Evolutionary conservation across 1,140 invertebrate genomes (phyloP).

Genomic region (Diachasmimorpha longicaudata): DNA sequence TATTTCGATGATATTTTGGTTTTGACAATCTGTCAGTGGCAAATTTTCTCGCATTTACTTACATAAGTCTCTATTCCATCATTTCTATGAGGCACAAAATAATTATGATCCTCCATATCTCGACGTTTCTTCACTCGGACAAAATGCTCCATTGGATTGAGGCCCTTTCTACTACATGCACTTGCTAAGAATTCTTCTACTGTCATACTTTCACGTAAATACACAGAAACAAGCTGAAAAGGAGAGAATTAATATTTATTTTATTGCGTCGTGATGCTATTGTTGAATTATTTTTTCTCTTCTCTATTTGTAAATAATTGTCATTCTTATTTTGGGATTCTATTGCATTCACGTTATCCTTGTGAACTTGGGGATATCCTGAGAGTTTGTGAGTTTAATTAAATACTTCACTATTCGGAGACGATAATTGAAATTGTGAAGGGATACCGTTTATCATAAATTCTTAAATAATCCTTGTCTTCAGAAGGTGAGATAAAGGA

Average conservation of each 20-base stretch:
- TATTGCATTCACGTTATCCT: too few species aligned
- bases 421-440: too few species aligned
- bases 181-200: slow-evolving; percentile 93
- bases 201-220: slow-evolving; percentile 88
- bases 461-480: too few species aligned
- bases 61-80: slow-evolving; percentile 96
- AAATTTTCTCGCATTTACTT: slow-evolving; percentile 61
- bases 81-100: slow-evolving; percentile 90
- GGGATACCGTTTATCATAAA: too few species aligned
- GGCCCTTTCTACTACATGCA: slow-evolving; percentile 87
- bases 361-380: too few species aligned
- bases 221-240: slow-evolving; percentile 77
- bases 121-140: slow-evolving; percentile 92
- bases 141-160: slow-evolving; percentile 94
- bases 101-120: slow-evolving; percentile 95
- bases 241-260: slow-evolving; percentile 35
- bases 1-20: not conserved
- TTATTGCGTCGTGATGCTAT: too few species aligned
- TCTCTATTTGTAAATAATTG: too few species aligned
- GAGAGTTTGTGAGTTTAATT: too few species aligned
- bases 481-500: too few species aligned
- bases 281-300: too few species aligned
- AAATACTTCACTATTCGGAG: too few species aligned
- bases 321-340: too few species aligned
- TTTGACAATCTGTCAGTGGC: not conserved